Percentiles rank a stretch among this genome's conserved stretches.
Conservation (phyloP, 2,113 vertebrate genomes). For the Pristiophorus japonicus region DNA sequence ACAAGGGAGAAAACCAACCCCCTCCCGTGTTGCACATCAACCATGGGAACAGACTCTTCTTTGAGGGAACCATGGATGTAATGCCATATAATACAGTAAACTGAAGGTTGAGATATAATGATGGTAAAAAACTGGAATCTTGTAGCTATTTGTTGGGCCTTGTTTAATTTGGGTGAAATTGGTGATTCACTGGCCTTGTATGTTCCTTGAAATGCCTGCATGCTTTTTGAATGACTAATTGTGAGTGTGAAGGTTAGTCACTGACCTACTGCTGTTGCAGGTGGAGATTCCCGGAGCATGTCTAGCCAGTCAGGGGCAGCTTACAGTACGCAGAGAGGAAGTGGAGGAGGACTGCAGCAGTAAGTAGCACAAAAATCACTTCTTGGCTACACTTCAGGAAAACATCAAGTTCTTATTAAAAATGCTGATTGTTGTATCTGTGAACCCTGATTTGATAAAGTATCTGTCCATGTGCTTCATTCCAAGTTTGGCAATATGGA, state of each 20-base stretch:
- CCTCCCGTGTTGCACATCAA: no score
- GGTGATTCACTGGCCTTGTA: not conserved
- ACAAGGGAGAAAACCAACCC: no score
- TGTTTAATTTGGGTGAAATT: not conserved
- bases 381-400: not conserved
- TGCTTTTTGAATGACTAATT: not conserved
- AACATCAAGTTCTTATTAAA: not conserved
- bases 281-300: constrained; percentile 11
- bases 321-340: constrained; percentile 13
- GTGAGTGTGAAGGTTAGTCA: not conserved
- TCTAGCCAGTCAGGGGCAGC: not conserved
- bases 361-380: constrained; percentile 3
- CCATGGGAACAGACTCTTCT: no score
- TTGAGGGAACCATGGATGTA: no score
- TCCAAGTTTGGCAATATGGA: not conserved
- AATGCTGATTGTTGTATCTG: not conserved
- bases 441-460: not conserved
- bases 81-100: not conserved
- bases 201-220: not conserved
- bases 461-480: not conserved
- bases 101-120: not conserved
- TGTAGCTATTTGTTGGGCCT: not conserved
- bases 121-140: not conserved
- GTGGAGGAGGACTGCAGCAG: constrained; percentile 16
- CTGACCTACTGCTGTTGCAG: not conserved